A percentile compares a stretch with the other conserved stretches of the same genome.
Evolutionary conservation across 2,888 invertebrate genomes (phyloP).

Genomic region (Dyspetes luteomarginatus): DNA sequence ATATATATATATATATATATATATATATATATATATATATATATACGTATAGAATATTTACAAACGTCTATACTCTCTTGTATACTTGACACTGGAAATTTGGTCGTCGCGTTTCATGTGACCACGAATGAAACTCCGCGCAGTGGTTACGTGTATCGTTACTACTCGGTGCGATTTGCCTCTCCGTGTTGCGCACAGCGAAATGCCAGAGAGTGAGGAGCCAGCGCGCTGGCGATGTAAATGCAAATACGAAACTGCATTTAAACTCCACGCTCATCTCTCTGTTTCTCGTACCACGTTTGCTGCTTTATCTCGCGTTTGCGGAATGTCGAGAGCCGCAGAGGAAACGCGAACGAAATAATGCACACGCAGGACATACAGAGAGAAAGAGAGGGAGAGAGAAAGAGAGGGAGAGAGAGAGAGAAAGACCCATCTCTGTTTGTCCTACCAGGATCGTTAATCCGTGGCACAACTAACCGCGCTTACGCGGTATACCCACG

Average conservation of each 20-base stretch:
- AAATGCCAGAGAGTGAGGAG: constrained; percentile 6
- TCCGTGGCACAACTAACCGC: constrained; percentile 63
- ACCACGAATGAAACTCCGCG: constrained; percentile 6
- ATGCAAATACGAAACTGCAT: constrained; percentile 63
- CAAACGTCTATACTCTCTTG: background rate
- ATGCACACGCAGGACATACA: constrained; percentile 10
- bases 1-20: background rate
- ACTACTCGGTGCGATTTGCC: background rate
- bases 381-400: background rate
- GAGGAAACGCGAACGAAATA: constrained; percentile 42
- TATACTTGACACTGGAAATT: constrained; percentile 49
- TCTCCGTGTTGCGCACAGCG: background rate
- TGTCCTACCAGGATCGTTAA: constrained; percentile 56
- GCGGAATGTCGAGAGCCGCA: constrained; percentile 26
- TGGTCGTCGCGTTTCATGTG: constrained; percentile 38
- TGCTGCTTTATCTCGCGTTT: constrained; percentile 31
- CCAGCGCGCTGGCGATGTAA: constrained; percentile 57
- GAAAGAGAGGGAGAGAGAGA: background rate
- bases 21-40: background rate
- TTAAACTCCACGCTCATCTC: constrained; percentile 25
- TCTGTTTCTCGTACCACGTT: background rate
- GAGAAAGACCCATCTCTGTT: constrained; percentile 19
- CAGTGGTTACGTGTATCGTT: background rate
- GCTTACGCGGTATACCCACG: constrained; percentile 48
- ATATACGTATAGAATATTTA: constrained; percentile 11